Evolutionary conservation across 2,113 vertebrate genomes (phyloP), one percentile per base, ranked within the genome.

Genomic region (Shinisaurus crocodilurus): DNA sequence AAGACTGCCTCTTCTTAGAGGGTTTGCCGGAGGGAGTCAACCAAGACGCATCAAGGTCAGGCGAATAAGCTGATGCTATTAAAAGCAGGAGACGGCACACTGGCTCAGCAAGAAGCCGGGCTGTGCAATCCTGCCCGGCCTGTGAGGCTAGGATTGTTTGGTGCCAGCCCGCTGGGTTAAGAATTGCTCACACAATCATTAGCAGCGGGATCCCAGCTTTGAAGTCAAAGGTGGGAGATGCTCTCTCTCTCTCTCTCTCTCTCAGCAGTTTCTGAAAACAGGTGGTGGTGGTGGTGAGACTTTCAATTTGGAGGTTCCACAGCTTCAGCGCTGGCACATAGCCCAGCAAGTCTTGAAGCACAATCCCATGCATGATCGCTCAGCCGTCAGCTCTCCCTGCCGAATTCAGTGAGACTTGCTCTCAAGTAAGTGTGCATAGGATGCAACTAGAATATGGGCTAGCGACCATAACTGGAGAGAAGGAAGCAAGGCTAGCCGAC

Each of bases 41-140:
- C 60, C 45, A 9, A 16, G 67, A 29, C 67, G 63, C 43, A 20
- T 50, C 85, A 82, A 90, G 89, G 89, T 72, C 76, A 48, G n/a
- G 77, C 32, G 74, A 82, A 90, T 80, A 48, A 87, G 85, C 50
- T 37, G 85, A 82, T 50, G 77, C 67, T 82, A 87, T 90, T 90
- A 82, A 87, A 87, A 90, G 85, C 77, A 63, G 69, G 48, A 48
- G 34, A 15, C 43, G 65, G 48, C 2, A 12, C 9, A n/a, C 25
- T n/a, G 48, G 65, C 65, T 72, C 65, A 74, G 85, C 85, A 29
- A 82, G 85, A 43, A 48, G 65, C 75, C 80, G 67, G 40, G 79
- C 54, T 45, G 50, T 23, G 50, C 77, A 32, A 74, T 48, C 85
- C 57, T 32, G 57, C 40, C n/a, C 75, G 77, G 43, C 72, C 34